Conservation (phyloP, 2,797 vertebrate genomes). For the Pangasius djambal region DNA sequence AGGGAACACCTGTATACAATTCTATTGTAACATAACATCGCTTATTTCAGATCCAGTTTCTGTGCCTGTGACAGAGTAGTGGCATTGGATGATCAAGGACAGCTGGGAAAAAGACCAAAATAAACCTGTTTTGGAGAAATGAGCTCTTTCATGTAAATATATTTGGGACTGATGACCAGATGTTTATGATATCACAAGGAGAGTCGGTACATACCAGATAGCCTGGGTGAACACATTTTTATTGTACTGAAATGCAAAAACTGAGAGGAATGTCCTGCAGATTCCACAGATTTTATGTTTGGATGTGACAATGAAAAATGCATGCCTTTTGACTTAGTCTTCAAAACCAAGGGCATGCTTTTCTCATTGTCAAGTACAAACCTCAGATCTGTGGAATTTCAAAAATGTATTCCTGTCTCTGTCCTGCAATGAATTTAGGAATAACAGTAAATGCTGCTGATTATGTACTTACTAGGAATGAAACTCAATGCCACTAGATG, state of each 20-base stretch:
- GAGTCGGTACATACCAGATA: background rate
- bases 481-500: background rate
- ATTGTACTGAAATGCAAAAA: background rate
- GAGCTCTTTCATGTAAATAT: slow-evolving; percentile 46
- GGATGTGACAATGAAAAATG: background rate
- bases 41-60: slow-evolving; percentile 47
- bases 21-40: slow-evolving; percentile 45
- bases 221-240: background rate
- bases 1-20: slow-evolving; percentile 55
- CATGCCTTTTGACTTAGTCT: background rate
- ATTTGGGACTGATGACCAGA: slow-evolving; percentile 47
- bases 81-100: slow-evolving; percentile 55
- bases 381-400: slow-evolving; percentile 1
- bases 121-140: slow-evolving; percentile 47
- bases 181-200: slow-evolving; percentile 49
- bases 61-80: slow-evolving; percentile 51
- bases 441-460: slow-evolving; percentile 18
- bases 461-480: slow-evolving; percentile 8
- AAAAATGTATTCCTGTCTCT: slow-evolving; percentile 15
- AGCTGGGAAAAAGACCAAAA: slow-evolving; percentile 44
- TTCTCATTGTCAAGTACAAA: slow-evolving; percentile 6
- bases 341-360: background rate
- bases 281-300: background rate
- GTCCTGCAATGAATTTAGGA: background rate
- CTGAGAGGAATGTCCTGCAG: background rate